Evolutionary conservation across 2,797 vertebrate genomes (phyloP), one percentile per base, ranked within the genome.

Genomic region (Urosaurus nigricauda): DNA sequence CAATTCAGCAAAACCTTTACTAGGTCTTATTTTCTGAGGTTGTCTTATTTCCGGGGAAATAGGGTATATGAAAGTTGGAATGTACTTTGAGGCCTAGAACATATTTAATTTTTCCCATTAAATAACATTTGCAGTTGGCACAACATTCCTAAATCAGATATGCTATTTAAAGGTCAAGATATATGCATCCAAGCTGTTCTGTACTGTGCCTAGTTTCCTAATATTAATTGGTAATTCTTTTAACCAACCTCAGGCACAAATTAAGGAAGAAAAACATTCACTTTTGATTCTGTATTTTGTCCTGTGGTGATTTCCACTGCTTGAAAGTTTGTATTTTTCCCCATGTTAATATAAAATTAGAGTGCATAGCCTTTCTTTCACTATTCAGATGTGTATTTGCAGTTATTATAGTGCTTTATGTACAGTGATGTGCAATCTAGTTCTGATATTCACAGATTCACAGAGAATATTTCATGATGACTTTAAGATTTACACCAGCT

Each of bases 221-320:
- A 51, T 75, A 88, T 35, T 84, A 92, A 58, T 92, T 92, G 87
- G 70, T 90, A 94, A 92, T 88, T 58, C 17, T 94, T 70, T 83
- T 88, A 88, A 40, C 74, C 92, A 91, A 91, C 91, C 80, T 5
- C 85, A 86, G 26, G 74, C 92, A 93, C 75, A 89, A 92, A 93
- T 94, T 93, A 90, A 75, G 92, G 85, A 88, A 90, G 89, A 90
- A 90, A 93, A 75, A 3, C 32, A 11, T 90, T 90, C 90, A 93
- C 79, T 93, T 93, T 95, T 93, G 82, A 12, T 94, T 95, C 88
- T 90, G 32, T 0, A 79, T n/a, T 90, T 87, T 94, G 56, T 84
- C 90, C 91, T 93, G 84, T 84, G 77, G 91, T 89, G 90, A 91
- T 93, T 95, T 95, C 63, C 88, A 92, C 92, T 94, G 87, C 71